These are phyloP conservation scores for Smittia sp. DNA, from an alignment of 2,888 invertebrate species.

Conservation along the genomic window DNA sequence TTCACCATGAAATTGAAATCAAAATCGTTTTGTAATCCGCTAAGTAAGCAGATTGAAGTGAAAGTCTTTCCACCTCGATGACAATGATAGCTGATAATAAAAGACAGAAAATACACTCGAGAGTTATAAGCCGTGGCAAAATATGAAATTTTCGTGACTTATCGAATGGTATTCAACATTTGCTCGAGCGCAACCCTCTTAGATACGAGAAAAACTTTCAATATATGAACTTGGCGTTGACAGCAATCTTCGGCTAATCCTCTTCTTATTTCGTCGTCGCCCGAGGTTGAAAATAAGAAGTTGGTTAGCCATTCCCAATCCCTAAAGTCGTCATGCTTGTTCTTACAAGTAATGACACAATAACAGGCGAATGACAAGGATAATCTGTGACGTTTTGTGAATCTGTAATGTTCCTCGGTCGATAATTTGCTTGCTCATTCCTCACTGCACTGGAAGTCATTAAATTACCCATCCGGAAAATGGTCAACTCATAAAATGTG, in stretches of 20 bases:
- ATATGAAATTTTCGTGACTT: neutral
- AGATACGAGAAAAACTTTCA: neutral
- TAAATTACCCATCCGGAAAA: no score
- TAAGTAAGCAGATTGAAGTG: neutral
- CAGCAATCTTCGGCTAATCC: neutral
- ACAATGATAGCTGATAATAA: neutral
- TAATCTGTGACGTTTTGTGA: no score
- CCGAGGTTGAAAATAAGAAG: neutral
- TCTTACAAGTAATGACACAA: no score
- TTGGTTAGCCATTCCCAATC: no score
- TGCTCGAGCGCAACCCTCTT: neutral
- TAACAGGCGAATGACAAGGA: no score
- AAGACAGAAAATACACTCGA: neutral
- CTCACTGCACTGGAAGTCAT: no score
- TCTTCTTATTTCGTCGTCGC: neutral
- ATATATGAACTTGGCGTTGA: neutral
- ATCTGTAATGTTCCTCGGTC: no score
- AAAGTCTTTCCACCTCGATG: neutral
- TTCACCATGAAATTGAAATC: neutral
- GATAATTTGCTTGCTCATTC: no score
- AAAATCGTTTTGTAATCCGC: slow-evolving; percentile 8
- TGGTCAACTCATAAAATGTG: neutral
- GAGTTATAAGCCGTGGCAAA: neutral
- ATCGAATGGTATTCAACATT: neutral
- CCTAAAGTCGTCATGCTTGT: neutral